A percentile compares a stretch with the other conserved stretches of the same genome.
Conservation (phyloP, 2,797 vertebrate species). For the Pachyuromys duprasi region DNA sequence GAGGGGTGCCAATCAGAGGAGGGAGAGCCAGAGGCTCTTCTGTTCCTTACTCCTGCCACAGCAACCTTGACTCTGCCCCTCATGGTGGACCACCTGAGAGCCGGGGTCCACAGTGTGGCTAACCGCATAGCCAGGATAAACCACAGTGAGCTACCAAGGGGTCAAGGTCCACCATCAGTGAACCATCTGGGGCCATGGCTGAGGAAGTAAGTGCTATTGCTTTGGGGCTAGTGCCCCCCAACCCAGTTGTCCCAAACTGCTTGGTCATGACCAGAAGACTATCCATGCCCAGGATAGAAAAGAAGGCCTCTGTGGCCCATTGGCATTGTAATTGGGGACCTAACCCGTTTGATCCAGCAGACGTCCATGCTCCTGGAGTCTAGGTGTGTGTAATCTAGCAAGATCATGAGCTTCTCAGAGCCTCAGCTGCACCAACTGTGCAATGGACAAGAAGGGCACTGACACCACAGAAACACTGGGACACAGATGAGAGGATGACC, state of each 20-base stretch:
- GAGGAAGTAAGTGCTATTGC: not conserved
- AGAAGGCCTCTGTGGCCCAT: not conserved
- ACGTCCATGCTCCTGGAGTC: not conserved
- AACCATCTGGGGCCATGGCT: not conserved
- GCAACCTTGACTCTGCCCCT: not conserved
- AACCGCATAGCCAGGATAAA: not conserved
- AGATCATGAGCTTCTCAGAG: not conserved
- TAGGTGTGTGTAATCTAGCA: not conserved
- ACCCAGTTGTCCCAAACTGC: not conserved
- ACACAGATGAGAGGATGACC: rapidly evolving
- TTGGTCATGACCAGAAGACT: not conserved
- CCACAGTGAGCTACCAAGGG: not conserved
- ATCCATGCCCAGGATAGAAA: not conserved
- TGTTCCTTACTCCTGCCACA: too few relatives aligned
- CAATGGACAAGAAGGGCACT: too few relatives aligned
- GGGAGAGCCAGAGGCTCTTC: not conserved
- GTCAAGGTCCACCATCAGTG: not conserved
- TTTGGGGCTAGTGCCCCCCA: not conserved
- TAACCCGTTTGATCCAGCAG: not conserved
- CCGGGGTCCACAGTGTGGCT: not conserved
- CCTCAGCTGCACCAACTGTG: not conserved
- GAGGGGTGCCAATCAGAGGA: not conserved
- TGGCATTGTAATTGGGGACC: not conserved
- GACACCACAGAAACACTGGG: not conserved
- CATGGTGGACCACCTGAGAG: not conserved